Percentiles rank a stretch among this genome's conserved stretches.
These are phyloP conservation scores for Gryon sp. DNA, from an alignment of 1,140 invertebrate species.

Conservation along the genomic window DNA sequence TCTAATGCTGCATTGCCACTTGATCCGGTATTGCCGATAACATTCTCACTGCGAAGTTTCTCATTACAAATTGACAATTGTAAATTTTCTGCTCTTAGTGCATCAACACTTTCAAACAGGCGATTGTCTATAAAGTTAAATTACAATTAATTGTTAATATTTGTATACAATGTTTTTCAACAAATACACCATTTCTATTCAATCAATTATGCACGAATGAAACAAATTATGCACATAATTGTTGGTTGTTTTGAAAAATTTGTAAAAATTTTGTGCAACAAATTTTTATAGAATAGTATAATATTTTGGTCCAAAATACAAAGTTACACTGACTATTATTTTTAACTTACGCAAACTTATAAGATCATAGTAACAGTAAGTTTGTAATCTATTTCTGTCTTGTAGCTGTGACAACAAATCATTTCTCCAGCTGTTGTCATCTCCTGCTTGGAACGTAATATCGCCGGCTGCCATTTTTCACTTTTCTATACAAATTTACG, in stretches of 20 bases:
- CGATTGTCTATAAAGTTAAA: constrained; percentile 87
- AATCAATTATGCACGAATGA: no score
- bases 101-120: constrained; percentile 89
- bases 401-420: constrained; percentile 81
- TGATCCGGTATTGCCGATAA: constrained; percentile 74
- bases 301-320: no score
- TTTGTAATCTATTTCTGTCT: constrained; percentile 81
- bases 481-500: neutral
- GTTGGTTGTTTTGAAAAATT: no score
- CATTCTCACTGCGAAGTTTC: constrained; percentile 84
- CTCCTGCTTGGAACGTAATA: constrained; percentile 61
- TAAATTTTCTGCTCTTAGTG: constrained; percentile 89
- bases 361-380: constrained; percentile 82
- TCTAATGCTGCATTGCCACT: constrained; percentile 82
- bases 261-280: no score
- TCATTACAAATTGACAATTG: constrained; percentile 92
- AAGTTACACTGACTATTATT: constrained; percentile 22
- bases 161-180: no score
- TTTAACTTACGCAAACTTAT: constrained; percentile 82
- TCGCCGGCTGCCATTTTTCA: constrained; percentile 69
- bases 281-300: no score
- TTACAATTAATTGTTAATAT: no score
- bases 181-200: no score
- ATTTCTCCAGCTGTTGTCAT: constrained; percentile 80
- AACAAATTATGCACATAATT: no score